Evolutionary conservation across 2,113 vertebrate genomes (phyloP).

Genomic region (Bungarus multicinctus): DNA sequence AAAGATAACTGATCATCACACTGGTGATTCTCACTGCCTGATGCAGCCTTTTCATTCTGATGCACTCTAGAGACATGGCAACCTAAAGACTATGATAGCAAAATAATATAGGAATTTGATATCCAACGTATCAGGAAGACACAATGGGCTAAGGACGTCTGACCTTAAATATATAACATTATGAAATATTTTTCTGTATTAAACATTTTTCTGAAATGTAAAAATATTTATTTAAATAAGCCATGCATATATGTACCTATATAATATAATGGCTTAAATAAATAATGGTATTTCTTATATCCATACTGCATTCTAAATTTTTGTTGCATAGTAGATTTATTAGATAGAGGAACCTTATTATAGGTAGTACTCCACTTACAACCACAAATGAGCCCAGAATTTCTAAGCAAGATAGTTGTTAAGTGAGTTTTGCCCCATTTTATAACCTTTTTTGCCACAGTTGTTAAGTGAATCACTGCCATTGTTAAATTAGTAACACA

Average conservation of each 20-base stretch:
- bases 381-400: background rate
- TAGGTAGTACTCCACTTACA: background rate
- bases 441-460: background rate
- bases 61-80: background rate
- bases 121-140: background rate
- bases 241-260: background rate
- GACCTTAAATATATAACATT: background rate
- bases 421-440: no score
- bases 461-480: background rate
- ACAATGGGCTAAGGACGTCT: background rate
- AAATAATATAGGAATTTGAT: background rate
- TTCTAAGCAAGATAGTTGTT: background rate
- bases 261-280: background rate
- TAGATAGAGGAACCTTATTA: background rate
- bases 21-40: background rate
- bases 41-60: background rate
- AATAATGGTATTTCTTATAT: background rate
- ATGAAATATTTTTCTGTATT: background rate
- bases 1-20: background rate
- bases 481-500: background rate
- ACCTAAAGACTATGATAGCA: background rate
- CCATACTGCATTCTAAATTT: background rate
- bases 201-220: background rate
- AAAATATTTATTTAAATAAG: background rate
- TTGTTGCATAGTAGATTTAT: background rate